These are phyloP conservation scores for Bolinopsis microptera DNA, from an alignment of 37 sponge, comb jelly and placozoan species.

Conservation along the genomic window DNA sequence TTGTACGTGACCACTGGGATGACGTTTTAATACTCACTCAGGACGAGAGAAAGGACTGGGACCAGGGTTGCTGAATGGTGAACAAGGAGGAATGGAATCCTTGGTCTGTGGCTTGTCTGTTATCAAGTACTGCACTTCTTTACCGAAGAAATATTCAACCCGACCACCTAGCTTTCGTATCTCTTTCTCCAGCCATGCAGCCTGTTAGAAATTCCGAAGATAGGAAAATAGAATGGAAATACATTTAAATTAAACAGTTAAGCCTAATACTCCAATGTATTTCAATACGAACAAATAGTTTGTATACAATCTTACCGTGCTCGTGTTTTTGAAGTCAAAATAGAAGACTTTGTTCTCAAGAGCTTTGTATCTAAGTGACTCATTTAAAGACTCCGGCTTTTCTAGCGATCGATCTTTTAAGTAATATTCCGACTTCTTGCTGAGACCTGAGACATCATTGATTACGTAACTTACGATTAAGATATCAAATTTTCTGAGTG, in stretches of 20 bases:
- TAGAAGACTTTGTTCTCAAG: conserved; percentile 59
- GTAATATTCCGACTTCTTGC: neutral
- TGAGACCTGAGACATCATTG: neutral
- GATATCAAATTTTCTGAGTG: too few species aligned
- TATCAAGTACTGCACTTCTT: conserved; percentile 39
- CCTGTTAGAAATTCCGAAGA: neutral
- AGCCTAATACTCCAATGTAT: neutral
- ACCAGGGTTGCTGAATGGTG: conserved; percentile 32
- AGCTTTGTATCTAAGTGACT: conserved; percentile 33
- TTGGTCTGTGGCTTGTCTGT: conserved; percentile 19
- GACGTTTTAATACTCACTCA: too few species aligned
- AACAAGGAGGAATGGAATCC: conserved; percentile 6
- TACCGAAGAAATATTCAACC: conserved; percentile 49
- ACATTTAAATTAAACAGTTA: too few species aligned
- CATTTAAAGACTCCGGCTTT: neutral
- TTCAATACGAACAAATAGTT: neutral
- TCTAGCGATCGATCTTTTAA: neutral
- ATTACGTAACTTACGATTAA: too few species aligned
- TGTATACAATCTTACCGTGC: conserved; percentile 28
- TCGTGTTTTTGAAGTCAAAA: conserved; percentile 32
- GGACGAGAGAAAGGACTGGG: conserved; percentile 50
- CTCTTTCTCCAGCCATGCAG: conserved; percentile 48
- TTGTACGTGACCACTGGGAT: too few species aligned
- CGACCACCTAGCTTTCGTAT: conserved; percentile 21
- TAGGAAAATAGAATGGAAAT: neutral